Evolutionary conservation across 2,888 invertebrate species (phyloP), one percentile per base, ranked within the genome.

Genomic region (Torymus tubicola): DNA sequence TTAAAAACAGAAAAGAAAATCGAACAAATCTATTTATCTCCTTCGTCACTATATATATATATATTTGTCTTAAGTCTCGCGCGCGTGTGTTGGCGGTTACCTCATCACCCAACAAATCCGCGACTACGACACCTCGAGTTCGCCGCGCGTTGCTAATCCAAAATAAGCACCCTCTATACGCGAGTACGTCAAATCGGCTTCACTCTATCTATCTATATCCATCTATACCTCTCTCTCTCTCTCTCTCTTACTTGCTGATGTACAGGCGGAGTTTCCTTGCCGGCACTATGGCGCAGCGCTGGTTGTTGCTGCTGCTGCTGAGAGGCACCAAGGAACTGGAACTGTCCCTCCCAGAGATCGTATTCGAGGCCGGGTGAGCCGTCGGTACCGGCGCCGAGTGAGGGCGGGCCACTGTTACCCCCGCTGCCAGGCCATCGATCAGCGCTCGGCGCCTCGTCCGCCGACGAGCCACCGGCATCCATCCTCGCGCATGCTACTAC

Each of bases 261-360:
- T 12, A 77, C 68, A n/a, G 78, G 58, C 11, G 69, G 68, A 52
- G 77, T 18, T 61, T 91, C 86, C 50, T 5, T 4, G 24, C 31
- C 31, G 11, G 50, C 74, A 63, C 96, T 96, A 86, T 96, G 93
- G 91, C 42, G 42, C 42, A 42, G 8, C 42, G 42, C 2, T 21
- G 21, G 21, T 21, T 21, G 42, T 1, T 8, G 42, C 8, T 42
- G 42, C 42, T 42, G 42, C 42, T 42, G 42, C 50, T 5, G 11
- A 16, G 31, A 42, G 14, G 50, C 74, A 63, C 96, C 96, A 86
- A 96, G 93, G 91, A 96, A 96, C 91, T 96, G 95, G 88, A 96
- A 96, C 92, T 96, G 96, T 80, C 96, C 96, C 90, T 96, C 96
- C 96, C 96, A 96, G 94, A 96, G 94, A 89, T 96, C 96, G 91